Percentiles rank a stretch among this genome's conserved stretches.
Evolutionary conservation across 2,113 vertebrate genomes (phyloP).

Genomic region (Pseudorectes ferrugineus): DNA sequence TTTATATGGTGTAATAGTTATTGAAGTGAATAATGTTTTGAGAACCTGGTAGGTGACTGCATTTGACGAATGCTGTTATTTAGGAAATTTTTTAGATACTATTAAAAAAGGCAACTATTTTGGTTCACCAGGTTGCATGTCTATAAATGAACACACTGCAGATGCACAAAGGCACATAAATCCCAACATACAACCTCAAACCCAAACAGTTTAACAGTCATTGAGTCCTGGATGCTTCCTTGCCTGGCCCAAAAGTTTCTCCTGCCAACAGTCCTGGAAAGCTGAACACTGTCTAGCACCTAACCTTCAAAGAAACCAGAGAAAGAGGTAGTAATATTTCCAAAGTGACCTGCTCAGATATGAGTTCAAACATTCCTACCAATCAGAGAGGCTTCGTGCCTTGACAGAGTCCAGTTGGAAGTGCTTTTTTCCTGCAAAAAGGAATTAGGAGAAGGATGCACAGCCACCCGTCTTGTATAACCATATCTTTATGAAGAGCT

Average conservation of each 20-base stretch:
- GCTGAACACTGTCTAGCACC: neutral
- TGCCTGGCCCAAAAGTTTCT: neutral
- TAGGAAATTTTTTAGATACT: neutral
- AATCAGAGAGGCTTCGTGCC: neutral
- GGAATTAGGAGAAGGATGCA: neutral
- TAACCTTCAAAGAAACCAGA: neutral
- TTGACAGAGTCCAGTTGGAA: neutral
- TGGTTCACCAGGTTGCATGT: neutral
- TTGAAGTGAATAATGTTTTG: neutral
- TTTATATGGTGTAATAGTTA: neutral
- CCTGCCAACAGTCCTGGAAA: neutral
- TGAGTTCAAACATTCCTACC: neutral
- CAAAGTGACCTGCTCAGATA: neutral
- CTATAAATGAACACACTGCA: neutral
- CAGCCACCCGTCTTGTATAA: neutral
- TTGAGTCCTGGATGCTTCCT: neutral
- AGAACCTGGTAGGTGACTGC: neutral
- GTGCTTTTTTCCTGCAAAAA: neutral
- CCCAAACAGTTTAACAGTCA: neutral
- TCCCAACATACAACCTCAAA: neutral
- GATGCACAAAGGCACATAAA: neutral
- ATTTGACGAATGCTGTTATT: neutral
- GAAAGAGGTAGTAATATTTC: neutral
- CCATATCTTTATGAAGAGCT: neutral
- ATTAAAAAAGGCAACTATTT: neutral